A percentile compares a stretch with the other conserved stretches of the same genome.
Conservation (phyloP, 2,888 invertebrate species). For the Auanema freiburgensis region DNA sequence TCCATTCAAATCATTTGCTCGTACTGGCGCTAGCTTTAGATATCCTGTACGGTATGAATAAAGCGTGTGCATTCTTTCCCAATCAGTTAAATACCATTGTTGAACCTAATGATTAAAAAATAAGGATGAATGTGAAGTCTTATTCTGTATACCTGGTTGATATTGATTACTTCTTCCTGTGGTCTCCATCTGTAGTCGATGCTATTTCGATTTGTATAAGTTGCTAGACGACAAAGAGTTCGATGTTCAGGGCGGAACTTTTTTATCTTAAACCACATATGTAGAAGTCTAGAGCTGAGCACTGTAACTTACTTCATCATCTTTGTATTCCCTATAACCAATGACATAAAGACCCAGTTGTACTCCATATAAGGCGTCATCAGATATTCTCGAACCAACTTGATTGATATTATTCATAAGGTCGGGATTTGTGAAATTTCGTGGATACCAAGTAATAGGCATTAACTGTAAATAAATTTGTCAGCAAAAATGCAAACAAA, state of each 20-base stretch:
- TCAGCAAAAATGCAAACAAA: background rate
- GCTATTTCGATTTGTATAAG: conserved; percentile 56
- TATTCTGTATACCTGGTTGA: conserved; percentile 47
- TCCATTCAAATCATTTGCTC: conserved; percentile 52
- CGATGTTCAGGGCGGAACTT: conserved; percentile 64
- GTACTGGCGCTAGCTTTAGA: conserved; percentile 60
- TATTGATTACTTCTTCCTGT: conserved; percentile 61
- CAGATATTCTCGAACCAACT: conserved; percentile 50
- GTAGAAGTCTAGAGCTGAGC: too few relatives aligned
- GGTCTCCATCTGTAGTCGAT: conserved; percentile 58
- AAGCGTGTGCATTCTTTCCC: conserved; percentile 59
- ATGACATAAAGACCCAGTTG: conserved; percentile 62
- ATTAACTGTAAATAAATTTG: conserved; percentile 41
- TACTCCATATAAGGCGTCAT: conserved; percentile 58
- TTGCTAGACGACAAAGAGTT: conserved; percentile 55
- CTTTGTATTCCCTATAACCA: conserved; percentile 61
- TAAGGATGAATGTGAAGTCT: background rate
- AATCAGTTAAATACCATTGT: conserved; percentile 62
- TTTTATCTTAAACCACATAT: conserved; percentile 47
- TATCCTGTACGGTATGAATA: conserved; percentile 63
- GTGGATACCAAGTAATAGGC: conserved; percentile 63
- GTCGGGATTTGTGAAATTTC: conserved; percentile 64
- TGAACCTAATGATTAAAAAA: conserved; percentile 24
- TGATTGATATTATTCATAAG: conserved; percentile 39
- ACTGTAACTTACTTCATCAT: conserved; percentile 42